Evolutionary conservation across 2,888 invertebrate species (phyloP).

Genomic region (Beris morrisii): DNA sequence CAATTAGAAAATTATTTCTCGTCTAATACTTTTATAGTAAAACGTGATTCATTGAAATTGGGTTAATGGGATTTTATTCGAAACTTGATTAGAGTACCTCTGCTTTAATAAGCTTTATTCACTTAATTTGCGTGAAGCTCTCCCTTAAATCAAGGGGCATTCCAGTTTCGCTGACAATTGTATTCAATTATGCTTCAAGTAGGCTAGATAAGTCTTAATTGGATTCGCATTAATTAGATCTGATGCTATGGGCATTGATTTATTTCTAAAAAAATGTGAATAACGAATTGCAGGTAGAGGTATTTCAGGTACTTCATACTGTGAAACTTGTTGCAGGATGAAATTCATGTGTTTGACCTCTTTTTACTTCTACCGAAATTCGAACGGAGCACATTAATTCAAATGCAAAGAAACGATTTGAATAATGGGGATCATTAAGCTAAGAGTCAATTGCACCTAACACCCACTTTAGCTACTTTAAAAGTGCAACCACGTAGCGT

Average conservation of each 20-base stretch:
- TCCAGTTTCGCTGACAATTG: constrained; percentile 16
- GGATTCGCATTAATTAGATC: constrained; percentile 29
- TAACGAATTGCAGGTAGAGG: no score
- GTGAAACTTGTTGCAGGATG: no score
- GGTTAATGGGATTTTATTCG: constrained; percentile 33
- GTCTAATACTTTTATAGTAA: neutral
- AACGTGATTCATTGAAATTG: constrained; percentile 12
- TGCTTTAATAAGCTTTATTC: no score
- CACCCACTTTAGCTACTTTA: neutral
- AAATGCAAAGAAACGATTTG: constrained; percentile 6
- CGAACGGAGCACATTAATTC: neutral
- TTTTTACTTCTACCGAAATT: neutral
- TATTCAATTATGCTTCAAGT: constrained; percentile 17
- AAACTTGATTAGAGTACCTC: constrained; percentile 21
- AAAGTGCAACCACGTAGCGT: constrained; percentile 10
- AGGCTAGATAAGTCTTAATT: constrained; percentile 12
- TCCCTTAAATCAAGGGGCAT: no score
- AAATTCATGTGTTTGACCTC: no score
- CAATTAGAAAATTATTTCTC: no score
- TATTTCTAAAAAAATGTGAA: neutral
- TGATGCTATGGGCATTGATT: neutral
- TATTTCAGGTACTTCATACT: no score
- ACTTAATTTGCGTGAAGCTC: no score
- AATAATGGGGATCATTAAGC: constrained; percentile 2
- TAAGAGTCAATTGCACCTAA: constrained; percentile 14